Evolutionary conservation across 30 jellyfish, hydroid and myxozoan genomes (phyloP), one percentile per base, ranked within the genome.

Genomic region (Aurelia sp.): DNA sequence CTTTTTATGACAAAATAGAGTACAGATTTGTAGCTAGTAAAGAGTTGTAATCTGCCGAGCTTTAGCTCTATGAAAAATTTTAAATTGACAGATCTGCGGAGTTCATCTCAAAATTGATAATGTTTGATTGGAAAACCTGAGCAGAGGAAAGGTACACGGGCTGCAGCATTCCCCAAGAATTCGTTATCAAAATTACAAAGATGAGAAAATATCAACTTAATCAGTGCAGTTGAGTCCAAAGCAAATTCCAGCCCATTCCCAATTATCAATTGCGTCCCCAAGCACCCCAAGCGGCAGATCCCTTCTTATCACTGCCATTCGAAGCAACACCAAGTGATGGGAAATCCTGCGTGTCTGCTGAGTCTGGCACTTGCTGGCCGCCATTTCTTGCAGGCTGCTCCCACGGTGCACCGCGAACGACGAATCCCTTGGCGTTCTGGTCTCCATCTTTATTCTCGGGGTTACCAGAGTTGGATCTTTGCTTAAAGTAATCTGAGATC

Each of bases 391-490:
- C 62, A 4, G 74, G 51, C 75, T 60, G 75, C 48, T 81, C 81
- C 98, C 98, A 92, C 6, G 98, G 98, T 15, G 98, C 98, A 59
- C 74, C 98, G 47, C 89, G 88, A 51, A 92, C 98, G 51, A 92
- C 98, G 76, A 69, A 92, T 27, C 98, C 98, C 21, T 37, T 63
- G 75, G 79, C 60, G 77, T 79, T 81, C 62, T 41, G 57, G 52
- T 69, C 74, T 27, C 87, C 71, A 16, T 52, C 76, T 10, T 73
- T 77, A 48, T 74, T 85, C 22, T 15, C 62, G 41, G 86, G 55
- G 64, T 79, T 74, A 30, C 21, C 73, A 33, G 86, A 44, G 71
- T 77, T 74, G 44, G 92, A 61, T 59, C 60, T 71, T 75, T 85
- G 90, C 66, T 86, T 65, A 62, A 82, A 79, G 85, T 86, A 92